Conservation (phyloP, 2,113 vertebrate genomes). For the Crotalus viridis region DNA sequence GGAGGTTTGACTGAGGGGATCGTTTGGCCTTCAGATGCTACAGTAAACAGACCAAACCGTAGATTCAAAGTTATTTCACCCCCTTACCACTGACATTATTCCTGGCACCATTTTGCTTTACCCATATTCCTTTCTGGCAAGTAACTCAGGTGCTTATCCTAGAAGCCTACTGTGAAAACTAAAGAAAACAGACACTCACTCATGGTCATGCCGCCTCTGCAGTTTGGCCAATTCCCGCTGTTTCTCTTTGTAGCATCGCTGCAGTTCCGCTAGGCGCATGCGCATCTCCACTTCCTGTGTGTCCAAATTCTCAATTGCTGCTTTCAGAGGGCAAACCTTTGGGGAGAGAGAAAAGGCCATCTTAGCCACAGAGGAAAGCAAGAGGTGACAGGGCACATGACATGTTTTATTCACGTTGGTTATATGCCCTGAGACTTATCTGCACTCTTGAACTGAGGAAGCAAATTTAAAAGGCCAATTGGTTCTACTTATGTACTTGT, state of each 20-base stretch:
- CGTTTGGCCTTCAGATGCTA: neutral
- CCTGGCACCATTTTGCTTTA: too few relatives aligned
- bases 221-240: constrained; percentile 91
- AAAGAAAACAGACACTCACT: constrained; percentile 69
- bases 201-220: constrained; percentile 86
- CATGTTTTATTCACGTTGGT: too few relatives aligned
- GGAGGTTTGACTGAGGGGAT: accelerated
- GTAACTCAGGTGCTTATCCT: too few relatives aligned
- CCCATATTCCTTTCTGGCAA: neutral
- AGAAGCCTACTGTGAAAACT: neutral
- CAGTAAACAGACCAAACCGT: neutral
- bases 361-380: accelerated
- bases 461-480: neutral
- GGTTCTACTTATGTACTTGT: neutral
- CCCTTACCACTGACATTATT: neutral
- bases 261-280: constrained; percentile 87
- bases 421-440: neutral
- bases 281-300: constrained; percentile 91
- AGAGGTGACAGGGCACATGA: neutral
- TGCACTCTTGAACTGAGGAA: neutral
- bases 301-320: constrained; percentile 87
- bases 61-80: neutral
- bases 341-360: accelerated
- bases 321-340: constrained; percentile 91
- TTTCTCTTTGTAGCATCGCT: constrained; percentile 93